A percentile compares a stretch with the other conserved stretches of the same genome.
phyloP scores from a whole-genome alignment of 2,888 invertebrate genomes.

The Cerastis leucographa region DNA sequence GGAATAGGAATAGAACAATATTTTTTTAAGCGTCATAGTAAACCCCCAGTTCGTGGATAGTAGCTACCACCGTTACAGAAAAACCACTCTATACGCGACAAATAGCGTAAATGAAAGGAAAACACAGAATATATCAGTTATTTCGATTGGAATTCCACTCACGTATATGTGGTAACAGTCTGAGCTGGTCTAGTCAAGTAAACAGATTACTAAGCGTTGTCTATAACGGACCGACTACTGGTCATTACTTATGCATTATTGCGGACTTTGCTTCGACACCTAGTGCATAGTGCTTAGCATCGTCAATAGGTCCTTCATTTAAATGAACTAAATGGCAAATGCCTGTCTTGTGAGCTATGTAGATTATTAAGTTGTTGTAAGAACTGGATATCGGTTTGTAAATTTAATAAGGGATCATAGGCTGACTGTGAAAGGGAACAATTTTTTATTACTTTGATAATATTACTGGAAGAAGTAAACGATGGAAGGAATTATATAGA shows the following conservation, averaged over 20 bases:
- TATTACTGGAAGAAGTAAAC: no score
- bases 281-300: slow-evolving; percentile 26
- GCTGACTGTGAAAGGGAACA: slow-evolving; percentile 1
- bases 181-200: slow-evolving; percentile 34
- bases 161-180: slow-evolving; percentile 52
- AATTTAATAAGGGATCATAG: slow-evolving; percentile 6
- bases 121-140: slow-evolving; percentile 48
- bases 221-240: slow-evolving; percentile 54
- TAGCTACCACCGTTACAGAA: slow-evolving; percentile 4
- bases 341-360: slow-evolving; percentile 6
- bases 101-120: slow-evolving; percentile 55
- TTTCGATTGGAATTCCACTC: slow-evolving; percentile 54
- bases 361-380: slow-evolving; percentile 4
- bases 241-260: slow-evolving; percentile 67
- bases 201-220: slow-evolving; percentile 56
- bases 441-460: no score
- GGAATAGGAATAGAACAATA: no score
- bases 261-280: slow-evolving; percentile 59
- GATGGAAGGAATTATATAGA: no score
- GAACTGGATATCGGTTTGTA: background rate
- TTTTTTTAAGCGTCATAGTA: no score
- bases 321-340: slow-evolving; percentile 21
- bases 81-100: background rate
- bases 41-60: background rate
- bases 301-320: slow-evolving; percentile 10